Evolutionary conservation across 1,140 invertebrate genomes (phyloP), one percentile per base, ranked within the genome.

Genomic region (Drosophila willistoni): DNA sequence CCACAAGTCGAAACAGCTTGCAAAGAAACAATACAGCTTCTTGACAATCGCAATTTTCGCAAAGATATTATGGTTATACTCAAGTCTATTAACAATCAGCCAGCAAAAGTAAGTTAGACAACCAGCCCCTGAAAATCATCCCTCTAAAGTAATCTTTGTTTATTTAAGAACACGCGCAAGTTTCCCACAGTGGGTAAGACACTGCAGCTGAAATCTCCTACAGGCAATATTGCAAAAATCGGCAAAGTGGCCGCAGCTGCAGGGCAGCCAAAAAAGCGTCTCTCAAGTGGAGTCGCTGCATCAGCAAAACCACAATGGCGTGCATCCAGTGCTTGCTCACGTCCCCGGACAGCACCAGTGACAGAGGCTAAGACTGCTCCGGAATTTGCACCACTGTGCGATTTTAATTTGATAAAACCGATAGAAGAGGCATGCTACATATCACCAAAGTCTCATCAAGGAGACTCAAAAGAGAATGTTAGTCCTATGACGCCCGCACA

Each of bases 41-140:
- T 93, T 0, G 95, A 95, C 91, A 94, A 93, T 59, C 93, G 93
- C 62, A 93, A 94, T 72, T 94, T 95, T 14, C 94, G 94, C 77
- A 94, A 95, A 90, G 95, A 96, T 77, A 93, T 96, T n/a, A 92
- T 94, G 59, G 83, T 96, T 33, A 93, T 94, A 3, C 93, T 95
- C 1, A 95, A 95, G 90, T 92, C 93, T 71, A 79, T 70, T 41
- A 73, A 70, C 33, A 81, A 68, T 34, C 87, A 90, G 62, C 79
- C 81, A 10, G 41, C 65, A 51, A 91, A 73, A 86, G 90, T 91
- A 29, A 75, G 44, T 12, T 0, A 3, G 2, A 44, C 7, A 5
- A 44, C 4, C 36, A 42, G 33, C 29, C 36, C 34, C 5, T 51
- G 13, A 10, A 44, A 22, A 19, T 70, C 0, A n/a, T 22, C 57